Evolutionary conservation across 1,140 invertebrate genomes (phyloP), one percentile per base, ranked within the genome.

Genomic region (Macrotrachela quadricornifera): DNA sequence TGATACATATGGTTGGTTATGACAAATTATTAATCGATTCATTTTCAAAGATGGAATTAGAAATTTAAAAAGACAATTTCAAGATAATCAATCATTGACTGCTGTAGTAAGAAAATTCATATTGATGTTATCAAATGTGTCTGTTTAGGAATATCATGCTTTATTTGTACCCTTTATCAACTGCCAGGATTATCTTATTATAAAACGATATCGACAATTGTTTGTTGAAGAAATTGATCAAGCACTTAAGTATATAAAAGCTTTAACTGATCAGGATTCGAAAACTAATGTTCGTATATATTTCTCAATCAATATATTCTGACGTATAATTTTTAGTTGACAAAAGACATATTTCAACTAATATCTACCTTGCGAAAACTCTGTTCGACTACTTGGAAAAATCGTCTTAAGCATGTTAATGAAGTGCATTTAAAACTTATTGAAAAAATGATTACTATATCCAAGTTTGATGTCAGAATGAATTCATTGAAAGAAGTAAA

Each of bases 391-490:
- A 63, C 75, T 58, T 74, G 73, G 72, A 66, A 66, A 8, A 58
- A 68, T 15, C 61, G 73, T 52, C 63, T 68, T 39, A 62, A 68
- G 42, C 59, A 62, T 3, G 63, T 73, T 30, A 71, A 71, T 61
- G 59, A 67, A 40, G 62, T 74, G 3, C 64, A 71, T 42, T 60
- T 75, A 39, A 64, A 73, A 43, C 63, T 75, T 39, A 71, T 73
- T 36, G 60, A 73, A 17, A 61, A 69, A 39, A 74, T 75, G 73
- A 62, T 76, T 17, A 74, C 73, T 58, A 73, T 70, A 13, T 68
- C 73, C 21, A 71, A 74, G 59, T 76, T 75, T 60, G 74, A 74
- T 62, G 70, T 73, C 41, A 67, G 70, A 58, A 76, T 75, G 71
- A 74, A 74, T 65, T 73, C 71, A 9, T 59, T 76, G 4, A 75